Conservation (phyloP, 2,888 invertebrate genomes). For the Sabellastarte sp. region DNA sequence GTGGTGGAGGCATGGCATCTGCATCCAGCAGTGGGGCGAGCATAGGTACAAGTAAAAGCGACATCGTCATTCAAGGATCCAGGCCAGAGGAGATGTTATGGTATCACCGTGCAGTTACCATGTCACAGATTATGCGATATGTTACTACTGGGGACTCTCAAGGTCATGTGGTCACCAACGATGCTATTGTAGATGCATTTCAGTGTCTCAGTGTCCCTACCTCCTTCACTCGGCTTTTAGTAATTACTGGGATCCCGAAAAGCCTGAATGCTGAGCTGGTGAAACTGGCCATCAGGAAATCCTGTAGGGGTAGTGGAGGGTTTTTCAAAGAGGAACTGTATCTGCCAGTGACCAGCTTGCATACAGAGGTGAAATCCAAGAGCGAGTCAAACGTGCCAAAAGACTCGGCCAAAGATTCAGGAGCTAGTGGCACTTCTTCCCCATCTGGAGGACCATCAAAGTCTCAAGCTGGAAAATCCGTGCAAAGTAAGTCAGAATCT, state of each 20-base stretch:
- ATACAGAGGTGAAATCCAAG: neutral
- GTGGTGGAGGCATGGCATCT: too few relatives aligned
- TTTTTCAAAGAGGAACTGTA: neutral
- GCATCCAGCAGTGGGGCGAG: neutral
- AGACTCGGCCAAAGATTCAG: neutral
- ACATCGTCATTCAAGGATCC: neutral
- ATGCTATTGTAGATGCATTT: slow-evolving; percentile 46
- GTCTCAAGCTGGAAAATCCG: neutral
- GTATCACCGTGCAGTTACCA: slow-evolving; percentile 51
- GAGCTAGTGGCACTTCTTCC: neutral
- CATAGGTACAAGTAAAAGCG: neutral
- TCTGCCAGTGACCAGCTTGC: neutral
- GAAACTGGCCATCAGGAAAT: slow-evolving; percentile 39
- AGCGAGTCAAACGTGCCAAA: too few relatives aligned
- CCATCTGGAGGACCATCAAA: neutral
- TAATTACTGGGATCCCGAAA: slow-evolving; percentile 50
- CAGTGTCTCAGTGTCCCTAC: slow-evolving; percentile 39
- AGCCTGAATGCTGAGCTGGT: slow-evolving; percentile 37
- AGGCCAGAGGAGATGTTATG: slow-evolving; percentile 51
- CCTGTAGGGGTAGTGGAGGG: slow-evolving; percentile 35
- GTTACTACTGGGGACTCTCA: slow-evolving; percentile 42
- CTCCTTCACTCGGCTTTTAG: slow-evolving; percentile 45
- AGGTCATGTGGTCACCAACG: slow-evolving; percentile 41
- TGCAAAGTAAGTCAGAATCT: neutral
- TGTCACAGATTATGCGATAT: slow-evolving; percentile 51